These are phyloP conservation scores for Epizoanthus stellaris DNA, from an alignment of 92 coral and sea anemone species.

Conservation along the genomic window DNA sequence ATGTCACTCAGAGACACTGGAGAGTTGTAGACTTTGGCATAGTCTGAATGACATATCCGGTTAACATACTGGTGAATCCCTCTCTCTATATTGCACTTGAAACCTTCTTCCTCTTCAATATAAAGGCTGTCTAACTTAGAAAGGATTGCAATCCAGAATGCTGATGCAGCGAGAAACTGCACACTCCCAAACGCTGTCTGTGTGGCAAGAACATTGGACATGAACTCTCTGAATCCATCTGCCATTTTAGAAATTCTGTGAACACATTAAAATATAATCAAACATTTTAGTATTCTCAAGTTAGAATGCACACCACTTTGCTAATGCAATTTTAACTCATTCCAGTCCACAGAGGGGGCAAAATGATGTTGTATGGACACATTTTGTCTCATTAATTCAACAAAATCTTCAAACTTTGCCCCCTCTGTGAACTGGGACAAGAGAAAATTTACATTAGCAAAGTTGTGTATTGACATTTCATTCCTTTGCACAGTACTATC, in stretches of 20 bases:
- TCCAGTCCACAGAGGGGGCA: too few relatives aligned
- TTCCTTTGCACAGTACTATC: too few relatives aligned
- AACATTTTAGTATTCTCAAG: too few relatives aligned
- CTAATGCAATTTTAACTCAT: too few relatives aligned
- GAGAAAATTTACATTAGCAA: too few relatives aligned
- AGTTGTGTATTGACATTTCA: too few relatives aligned
- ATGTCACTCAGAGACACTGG: conserved; percentile 23
- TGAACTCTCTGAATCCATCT: conserved; percentile 37
- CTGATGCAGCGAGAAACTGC: conserved; percentile 33
- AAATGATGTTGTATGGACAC: too few relatives aligned
- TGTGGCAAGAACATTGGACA: conserved; percentile 43
- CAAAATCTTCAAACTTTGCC: too few relatives aligned
- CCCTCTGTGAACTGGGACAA: too few relatives aligned
- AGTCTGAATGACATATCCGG: conserved; percentile 44
- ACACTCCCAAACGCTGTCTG: conserved; percentile 41
- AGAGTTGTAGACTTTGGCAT: conserved; percentile 28
- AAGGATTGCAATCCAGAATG: conserved; percentile 36
- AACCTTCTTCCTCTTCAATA: conserved; percentile 24
- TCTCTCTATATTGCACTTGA: conserved; percentile 23
- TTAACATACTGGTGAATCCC: conserved; percentile 32
- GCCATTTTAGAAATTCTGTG: conserved; percentile 31
- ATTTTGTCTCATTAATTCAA: too few relatives aligned
- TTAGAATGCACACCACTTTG: too few relatives aligned
- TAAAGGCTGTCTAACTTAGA: conserved; percentile 31
- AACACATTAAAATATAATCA: background rate